These are phyloP conservation scores for Enteromius argenteus DNA, from an alignment of 2,797 vertebrate genomes.

Conservation along the genomic window DNA sequence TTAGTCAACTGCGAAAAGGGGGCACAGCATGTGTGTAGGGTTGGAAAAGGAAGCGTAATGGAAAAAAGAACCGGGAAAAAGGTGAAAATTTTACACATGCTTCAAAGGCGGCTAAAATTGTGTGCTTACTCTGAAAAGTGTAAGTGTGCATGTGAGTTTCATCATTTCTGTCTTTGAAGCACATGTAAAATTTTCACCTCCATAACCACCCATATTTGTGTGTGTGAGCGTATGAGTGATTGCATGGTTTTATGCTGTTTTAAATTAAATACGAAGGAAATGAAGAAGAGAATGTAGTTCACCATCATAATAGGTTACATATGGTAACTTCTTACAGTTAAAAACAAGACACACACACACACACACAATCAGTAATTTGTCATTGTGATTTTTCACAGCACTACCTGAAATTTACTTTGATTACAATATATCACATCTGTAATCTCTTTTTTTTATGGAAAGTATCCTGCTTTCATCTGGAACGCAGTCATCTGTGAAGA, in stretches of 20 bases:
- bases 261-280: conserved; percentile 70
- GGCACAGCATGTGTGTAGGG: conserved; percentile 37
- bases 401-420: conserved; percentile 41
- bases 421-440: conserved; percentile 50
- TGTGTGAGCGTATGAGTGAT: conserved; percentile 12
- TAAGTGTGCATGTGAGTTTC: conserved; percentile 56
- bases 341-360: conserved; percentile 4
- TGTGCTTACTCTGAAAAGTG: not conserved
- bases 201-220: conserved; percentile 46
- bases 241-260: conserved; percentile 39
- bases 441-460: conserved; percentile 37
- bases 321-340: conserved; percentile 48
- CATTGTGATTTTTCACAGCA: conserved; percentile 21
- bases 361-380: conserved; percentile 43
- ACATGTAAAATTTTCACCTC: conserved; percentile 19
- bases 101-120: conserved; percentile 61
- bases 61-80: conserved; percentile 45
- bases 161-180: conserved; percentile 28
- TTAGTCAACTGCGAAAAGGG: conserved; percentile 42
- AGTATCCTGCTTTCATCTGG: conserved; percentile 48
- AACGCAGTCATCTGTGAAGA: conserved; percentile 26
- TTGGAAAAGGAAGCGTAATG: not conserved
- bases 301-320: conserved; percentile 69
- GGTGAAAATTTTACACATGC: conserved; percentile 74
- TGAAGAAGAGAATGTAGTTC: conserved; percentile 58